Base-by-base conservation (phyloP, 2,113 vertebrate species). In the Oncorhynchus kisutch region DNA sequence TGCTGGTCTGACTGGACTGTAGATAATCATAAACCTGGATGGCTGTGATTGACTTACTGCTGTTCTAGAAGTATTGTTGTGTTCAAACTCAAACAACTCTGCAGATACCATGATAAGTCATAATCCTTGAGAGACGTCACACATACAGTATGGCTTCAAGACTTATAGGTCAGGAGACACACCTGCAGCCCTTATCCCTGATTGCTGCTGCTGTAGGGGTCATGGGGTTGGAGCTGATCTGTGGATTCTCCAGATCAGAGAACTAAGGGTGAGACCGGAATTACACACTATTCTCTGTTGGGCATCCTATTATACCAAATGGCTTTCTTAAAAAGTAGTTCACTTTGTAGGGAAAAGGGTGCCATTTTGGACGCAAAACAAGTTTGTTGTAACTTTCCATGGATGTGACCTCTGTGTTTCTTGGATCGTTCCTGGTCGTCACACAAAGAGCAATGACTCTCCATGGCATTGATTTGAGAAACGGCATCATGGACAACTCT, bases 21-120 rank as follows among this genome's bases (percentile, higher is more conserved):
- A 76, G 81, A 75, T 81, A 73, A 88, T 86, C 78, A 79, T 77
- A 20, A 72, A 57, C 60, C 3, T n/a, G 51, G 70, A 71, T 78
- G 66, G 76, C 54, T 62, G 20, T 59, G 34, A 81, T 20, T 39
- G 64, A 83, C 81, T 77, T 79, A 74, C 78, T 34, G 67, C 14
- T 11, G 7, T 66, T 82, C 48, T 64, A 75, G 81, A 83, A 72
- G 75, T 62, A 57, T 69, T 20, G 39, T 11, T 45, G 59, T 62
- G 3, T 27, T 73, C 11, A 45, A 39, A 64, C 9, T 45, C 12
- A 3, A 16, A 8, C 22, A 59, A 49, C 22, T 49, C 12, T 45
- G 31, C 67, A 39, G 59, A 62, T 8, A 4, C 18, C 3, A 14
- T 57, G 18, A 57, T 62, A 22, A 62, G 20, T 62, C 16, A 62